Evolutionary conservation across 2,888 invertebrate species (phyloP).

Genomic region (Apamea crenata): DNA sequence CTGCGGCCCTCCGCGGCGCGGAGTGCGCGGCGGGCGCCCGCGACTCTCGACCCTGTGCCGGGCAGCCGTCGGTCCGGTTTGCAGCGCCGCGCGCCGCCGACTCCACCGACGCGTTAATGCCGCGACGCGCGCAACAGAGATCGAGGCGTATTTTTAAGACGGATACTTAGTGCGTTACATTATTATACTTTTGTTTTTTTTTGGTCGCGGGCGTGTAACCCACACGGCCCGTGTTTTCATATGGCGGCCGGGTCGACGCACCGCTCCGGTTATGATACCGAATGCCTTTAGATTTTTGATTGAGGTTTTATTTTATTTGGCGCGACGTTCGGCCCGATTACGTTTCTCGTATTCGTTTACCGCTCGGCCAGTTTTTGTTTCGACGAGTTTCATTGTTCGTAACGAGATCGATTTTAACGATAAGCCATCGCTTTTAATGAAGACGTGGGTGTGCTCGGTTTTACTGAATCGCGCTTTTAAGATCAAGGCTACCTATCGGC

Average conservation of each 20-base stretch:
- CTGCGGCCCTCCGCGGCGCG: constrained; percentile 78
- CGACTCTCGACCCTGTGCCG: constrained; percentile 74
- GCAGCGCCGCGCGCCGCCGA: constrained; percentile 52
- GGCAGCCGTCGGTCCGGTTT: constrained; percentile 65
- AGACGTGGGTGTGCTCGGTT: constrained; percentile 86
- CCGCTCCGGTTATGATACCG: constrained; percentile 88
- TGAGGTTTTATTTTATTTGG: constrained; percentile 89
- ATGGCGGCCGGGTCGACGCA: constrained; percentile 87
- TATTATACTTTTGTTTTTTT: constrained; percentile 88
- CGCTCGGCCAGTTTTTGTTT: constrained; percentile 87
- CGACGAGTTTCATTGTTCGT: constrained; percentile 88
- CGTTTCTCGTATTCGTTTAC: constrained; percentile 88
- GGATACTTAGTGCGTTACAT: constrained; percentile 90
- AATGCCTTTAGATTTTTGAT: constrained; percentile 89
- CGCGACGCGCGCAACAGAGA: constrained; percentile 86
- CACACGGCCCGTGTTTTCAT: constrained; percentile 84
- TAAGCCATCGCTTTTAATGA: constrained; percentile 86
- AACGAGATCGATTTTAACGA: constrained; percentile 88
- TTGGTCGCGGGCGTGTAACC: constrained; percentile 84
- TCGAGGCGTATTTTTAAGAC: constrained; percentile 89
- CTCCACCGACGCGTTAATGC: constrained; percentile 81
- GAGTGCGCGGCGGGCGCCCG: constrained; percentile 68
- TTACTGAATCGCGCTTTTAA: constrained; percentile 73
- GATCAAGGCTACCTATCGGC: constrained; percentile 63
- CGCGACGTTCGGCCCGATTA: constrained; percentile 86